Evolutionary conservation across 2,113 vertebrate genomes (phyloP), one percentile per base, ranked within the genome.

Genomic region (Mystacornis crossleyi): DNA sequence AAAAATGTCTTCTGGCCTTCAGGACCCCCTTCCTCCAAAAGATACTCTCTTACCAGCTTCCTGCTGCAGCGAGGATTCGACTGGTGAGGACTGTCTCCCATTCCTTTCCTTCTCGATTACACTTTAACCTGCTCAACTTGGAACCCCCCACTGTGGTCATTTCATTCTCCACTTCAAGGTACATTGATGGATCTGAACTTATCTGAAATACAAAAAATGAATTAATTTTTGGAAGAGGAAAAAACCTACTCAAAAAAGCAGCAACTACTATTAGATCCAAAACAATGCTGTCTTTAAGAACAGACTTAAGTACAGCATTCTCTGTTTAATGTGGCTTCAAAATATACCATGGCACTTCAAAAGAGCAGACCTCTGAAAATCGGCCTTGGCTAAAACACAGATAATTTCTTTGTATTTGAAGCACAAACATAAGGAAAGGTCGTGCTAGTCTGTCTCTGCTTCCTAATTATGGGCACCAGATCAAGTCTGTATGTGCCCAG

Each of bases 111-210:
- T 99, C 99, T 83, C 98, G 98, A 91, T 98, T 98, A 97, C 99
- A 99, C 72, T 99, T 98, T 81, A 99, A 97, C 96, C 99, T 99
- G 96, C 99, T 99, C 95, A 99, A 94, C 95, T 98, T 99, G 10
- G 98, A 98, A 18, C 99, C 98, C 1, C 98, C 99, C 3, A 99
- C 98, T 4, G 98, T 34, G 1, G 98, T 98, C 75, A 99, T 98
- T 78, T 99, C 99, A 66, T 99, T 99, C 97, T 99, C 99, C 95
- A 99, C 99, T 97, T 99, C 99, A 84, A 99, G 97, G 91, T 99
- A 99, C 97, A 99, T 98, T 1, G 99, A 98, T 5, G 99, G 99
- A 80, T 99, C 99, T 57, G 98, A 98, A 97, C 99, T 99, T 95
- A 99, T 95, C 99, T 99, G 81, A 51, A 97, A 81, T 12, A 62